Percentiles rank a stretch among this genome's conserved stretches.
Conservation (phyloP, 2,888 invertebrate species). For the Tryphoninae sp. region DNA sequence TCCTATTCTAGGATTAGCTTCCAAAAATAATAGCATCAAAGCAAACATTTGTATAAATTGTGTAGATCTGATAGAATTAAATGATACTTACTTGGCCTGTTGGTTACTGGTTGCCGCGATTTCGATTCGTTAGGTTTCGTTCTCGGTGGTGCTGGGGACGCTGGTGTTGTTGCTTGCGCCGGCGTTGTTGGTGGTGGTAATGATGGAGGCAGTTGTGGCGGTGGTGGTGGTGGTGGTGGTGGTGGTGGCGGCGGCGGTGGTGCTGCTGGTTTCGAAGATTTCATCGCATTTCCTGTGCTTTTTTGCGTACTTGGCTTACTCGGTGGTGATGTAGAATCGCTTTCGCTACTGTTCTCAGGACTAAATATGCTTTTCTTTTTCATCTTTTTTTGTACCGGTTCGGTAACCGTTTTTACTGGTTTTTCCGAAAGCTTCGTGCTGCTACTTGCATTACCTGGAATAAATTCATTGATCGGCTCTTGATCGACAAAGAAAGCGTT, state of each 20-base stretch:
- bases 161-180: conserved; percentile 65
- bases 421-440: conserved; percentile 63
- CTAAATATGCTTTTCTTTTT: conserved; percentile 92
- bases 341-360: conserved; percentile 89
- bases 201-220: conserved; percentile 54
- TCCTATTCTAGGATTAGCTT: no score
- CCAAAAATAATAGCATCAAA: no score
- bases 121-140: conserved; percentile 76
- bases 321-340: conserved; percentile 81
- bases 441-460: conserved; percentile 44
- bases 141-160: conserved; percentile 70
- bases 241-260: conserved; percentile 67
- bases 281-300: conserved; percentile 76
- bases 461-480: background rate
- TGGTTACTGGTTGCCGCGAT: conserved; percentile 82
- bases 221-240: conserved; percentile 61
- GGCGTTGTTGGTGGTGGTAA: conserved; percentile 64
- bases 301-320: conserved; percentile 80
- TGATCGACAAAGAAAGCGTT: background rate
- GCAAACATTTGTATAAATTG: no score
- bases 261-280: conserved; percentile 76
- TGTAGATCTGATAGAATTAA: no score
- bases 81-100: conserved; percentile 76
- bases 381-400: conserved; percentile 78
- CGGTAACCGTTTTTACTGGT: conserved; percentile 65